Conservation (phyloP, 2,113 vertebrate genomes). For the Polypterus bichir region DNA sequence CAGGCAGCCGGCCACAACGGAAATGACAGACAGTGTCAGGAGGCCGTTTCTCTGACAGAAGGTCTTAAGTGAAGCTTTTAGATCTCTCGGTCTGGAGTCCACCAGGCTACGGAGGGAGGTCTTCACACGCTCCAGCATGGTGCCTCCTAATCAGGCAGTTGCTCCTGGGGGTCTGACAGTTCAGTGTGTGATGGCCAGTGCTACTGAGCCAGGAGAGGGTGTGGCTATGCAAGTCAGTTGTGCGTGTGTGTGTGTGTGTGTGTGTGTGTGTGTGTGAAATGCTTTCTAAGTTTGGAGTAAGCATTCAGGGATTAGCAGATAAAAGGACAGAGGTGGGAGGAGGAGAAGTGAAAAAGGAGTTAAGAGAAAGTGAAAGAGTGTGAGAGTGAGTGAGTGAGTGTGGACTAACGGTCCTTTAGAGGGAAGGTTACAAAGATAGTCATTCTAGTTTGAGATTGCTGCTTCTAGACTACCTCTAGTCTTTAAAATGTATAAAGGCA, state of each 20-base stretch:
- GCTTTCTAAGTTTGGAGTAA: conserved; percentile 35
- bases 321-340: no score
- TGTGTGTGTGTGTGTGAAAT: conserved; percentile 6
- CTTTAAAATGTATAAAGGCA: no score
- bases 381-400: no score
- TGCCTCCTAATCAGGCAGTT: conserved; percentile 15
- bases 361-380: no score
- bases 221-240: conserved; percentile 6
- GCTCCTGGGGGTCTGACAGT: conserved; percentile 23
- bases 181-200: conserved; percentile 37
- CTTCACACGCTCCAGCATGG: conserved; percentile 18
- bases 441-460: no score
- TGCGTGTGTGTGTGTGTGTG: conserved; percentile 10
- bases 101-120: conserved; percentile 5
- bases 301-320: conserved; percentile 13
- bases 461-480: no score
- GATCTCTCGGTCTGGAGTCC: conserved; percentile 1
- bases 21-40: conserved; percentile 59
- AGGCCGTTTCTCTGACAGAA: conserved; percentile 58
- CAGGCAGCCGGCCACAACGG: conserved; percentile 56
- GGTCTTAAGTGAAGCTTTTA: conserved; percentile 5
- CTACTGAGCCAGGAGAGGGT: conserved; percentile 41
- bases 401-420: no score
- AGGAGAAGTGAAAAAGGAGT: no score
- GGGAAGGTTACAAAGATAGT: no score